Evolutionary conservation across 2,888 invertebrate genomes (phyloP), one percentile per base, ranked within the genome.

Genomic region (Diplolepis rosae): DNA sequence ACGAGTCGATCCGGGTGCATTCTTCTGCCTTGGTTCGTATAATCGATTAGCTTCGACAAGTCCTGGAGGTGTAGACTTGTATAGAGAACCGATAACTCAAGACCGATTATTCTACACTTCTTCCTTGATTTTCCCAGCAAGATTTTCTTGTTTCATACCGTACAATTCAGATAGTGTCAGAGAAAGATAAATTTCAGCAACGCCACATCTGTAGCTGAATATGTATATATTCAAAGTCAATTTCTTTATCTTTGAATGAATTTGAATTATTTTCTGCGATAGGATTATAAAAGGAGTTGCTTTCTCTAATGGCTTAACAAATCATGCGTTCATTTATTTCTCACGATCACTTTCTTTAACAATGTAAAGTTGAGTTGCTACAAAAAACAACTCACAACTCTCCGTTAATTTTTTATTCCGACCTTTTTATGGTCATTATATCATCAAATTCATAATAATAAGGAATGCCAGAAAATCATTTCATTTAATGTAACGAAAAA

Each of bases 1-100:
- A 61, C 61, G 71, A 51, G 35, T 22, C 66, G 74, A 71, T 74
- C 70, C 72, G 70, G 73, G 68, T 72, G 76, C 77, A 79, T 79
- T 80, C 75, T 77, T 79, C 71, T 69, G 70, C 68, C 45, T 51
- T 56, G 65, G 70, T 42, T 39, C 22, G 68, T 69, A 71, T 77
- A 79, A 80, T 80, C 80, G 80, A 80, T 79, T 79, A 66, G 77
- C 77, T 70, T 73, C 77, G 77, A 78, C 72, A 72, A 75, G 78
- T 76, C 79, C 75, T 74, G 68, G 73, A 72, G 73, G 74, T 76
- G 79, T 77, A 76, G n/a, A n/a, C n/a, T n/a, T n/a, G n/a, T n/a
- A n/a, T n/a, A n/a, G 78, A 78, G 72, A 80, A 78, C 78, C 78
- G 77, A 79, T 79, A 76, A 75, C 71, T 76, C 28, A 71, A 71